A percentile compares a stretch with the other conserved stretches of the same genome.
Evolutionary conservation across 2,113 vertebrate species (phyloP).

Genomic region (Oncorhynchus keta): DNA sequence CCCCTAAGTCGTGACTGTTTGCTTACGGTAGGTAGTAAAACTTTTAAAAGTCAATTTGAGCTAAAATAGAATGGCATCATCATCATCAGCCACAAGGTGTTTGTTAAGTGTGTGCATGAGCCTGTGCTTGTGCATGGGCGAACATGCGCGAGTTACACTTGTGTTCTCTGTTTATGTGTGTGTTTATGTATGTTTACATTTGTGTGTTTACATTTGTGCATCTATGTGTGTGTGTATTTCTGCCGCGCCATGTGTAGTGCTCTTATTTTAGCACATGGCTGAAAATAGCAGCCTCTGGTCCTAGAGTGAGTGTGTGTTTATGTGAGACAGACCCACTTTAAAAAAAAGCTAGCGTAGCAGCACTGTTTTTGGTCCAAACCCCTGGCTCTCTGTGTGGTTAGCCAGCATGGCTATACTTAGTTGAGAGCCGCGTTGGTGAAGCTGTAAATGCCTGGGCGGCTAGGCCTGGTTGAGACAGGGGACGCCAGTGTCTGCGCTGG

Average conservation of each 20-base stretch:
- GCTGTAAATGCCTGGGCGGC: slow-evolving; percentile 5
- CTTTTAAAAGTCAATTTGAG: slow-evolving; percentile 39
- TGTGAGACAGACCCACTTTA: slow-evolving; percentile 57
- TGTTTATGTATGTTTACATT: background rate
- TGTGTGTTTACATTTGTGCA: slow-evolving; percentile 26
- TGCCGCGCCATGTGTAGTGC: slow-evolving; percentile 21
- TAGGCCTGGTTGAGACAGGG: slow-evolving; percentile 50
- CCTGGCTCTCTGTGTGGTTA: slow-evolving; percentile 61
- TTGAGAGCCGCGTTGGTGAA: background rate
- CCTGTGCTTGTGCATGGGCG: slow-evolving; percentile 23
- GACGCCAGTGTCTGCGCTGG: slow-evolving; percentile 54
- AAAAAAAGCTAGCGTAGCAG: slow-evolving; percentile 50
- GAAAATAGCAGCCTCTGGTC: slow-evolving; percentile 56
- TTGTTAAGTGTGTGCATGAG: slow-evolving; percentile 55
- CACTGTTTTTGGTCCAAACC: slow-evolving; percentile 51
- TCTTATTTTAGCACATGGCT: slow-evolving; percentile 44
- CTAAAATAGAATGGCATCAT: slow-evolving; percentile 46
- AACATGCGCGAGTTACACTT: slow-evolving; percentile 13
- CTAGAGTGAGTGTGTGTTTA: slow-evolving; percentile 58
- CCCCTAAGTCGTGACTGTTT: background rate
- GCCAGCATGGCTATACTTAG: slow-evolving; percentile 63
- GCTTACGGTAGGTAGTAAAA: background rate
- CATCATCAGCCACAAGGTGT: slow-evolving; percentile 56
- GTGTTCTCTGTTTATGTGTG: slow-evolving; percentile 19
- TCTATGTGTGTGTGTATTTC: slow-evolving; percentile 36